These are phyloP conservation scores for Hylomyscus alleni DNA, from an alignment of 2,797 vertebrate genomes.

Conservation along the genomic window DNA sequence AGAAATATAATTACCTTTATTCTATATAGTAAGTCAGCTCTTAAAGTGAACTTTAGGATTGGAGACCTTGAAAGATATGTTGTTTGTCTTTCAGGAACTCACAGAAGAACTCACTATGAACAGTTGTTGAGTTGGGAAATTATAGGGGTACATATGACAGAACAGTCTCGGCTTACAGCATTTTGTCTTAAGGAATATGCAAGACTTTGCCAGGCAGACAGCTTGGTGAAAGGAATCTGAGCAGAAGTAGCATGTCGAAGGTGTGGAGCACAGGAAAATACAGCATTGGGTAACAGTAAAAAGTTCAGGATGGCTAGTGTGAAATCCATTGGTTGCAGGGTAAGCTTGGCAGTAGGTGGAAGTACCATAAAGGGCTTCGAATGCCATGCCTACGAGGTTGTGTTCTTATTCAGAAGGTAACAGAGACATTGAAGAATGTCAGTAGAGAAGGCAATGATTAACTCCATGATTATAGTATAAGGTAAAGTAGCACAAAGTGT, in stretches of 20 bases:
- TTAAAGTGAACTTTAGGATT: constrained; percentile 35
- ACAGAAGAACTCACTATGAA: not conserved
- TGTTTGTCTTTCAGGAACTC: not conserved
- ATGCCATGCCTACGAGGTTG: not conserved
- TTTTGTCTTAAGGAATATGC: constrained; percentile 23
- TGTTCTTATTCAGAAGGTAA: constrained; percentile 51
- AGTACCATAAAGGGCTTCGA: not conserved
- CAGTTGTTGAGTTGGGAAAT: not conserved
- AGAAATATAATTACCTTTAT: constrained; percentile 21
- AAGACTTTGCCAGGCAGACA: not conserved
- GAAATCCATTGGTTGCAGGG: not conserved
- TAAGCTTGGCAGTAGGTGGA: not conserved
- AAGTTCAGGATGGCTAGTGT: not conserved
- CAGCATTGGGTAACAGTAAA: not conserved
- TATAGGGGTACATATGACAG: not conserved
- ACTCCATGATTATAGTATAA: not conserved
- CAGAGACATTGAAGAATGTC: constrained; percentile 14
- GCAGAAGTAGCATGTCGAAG: constrained; percentile 27
- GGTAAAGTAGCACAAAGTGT: not conserved
- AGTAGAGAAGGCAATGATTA: not conserved
- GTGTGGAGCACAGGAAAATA: not conserved
- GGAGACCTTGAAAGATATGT: not conserved
- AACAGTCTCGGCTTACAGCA: constrained; percentile 7
- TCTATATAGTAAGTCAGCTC: constrained; percentile 14
- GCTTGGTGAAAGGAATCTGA: constrained; percentile 39